These are phyloP conservation scores for Ladona fulva DNA, from an alignment of 1,140 invertebrate genomes.

Conservation along the genomic window DNA sequence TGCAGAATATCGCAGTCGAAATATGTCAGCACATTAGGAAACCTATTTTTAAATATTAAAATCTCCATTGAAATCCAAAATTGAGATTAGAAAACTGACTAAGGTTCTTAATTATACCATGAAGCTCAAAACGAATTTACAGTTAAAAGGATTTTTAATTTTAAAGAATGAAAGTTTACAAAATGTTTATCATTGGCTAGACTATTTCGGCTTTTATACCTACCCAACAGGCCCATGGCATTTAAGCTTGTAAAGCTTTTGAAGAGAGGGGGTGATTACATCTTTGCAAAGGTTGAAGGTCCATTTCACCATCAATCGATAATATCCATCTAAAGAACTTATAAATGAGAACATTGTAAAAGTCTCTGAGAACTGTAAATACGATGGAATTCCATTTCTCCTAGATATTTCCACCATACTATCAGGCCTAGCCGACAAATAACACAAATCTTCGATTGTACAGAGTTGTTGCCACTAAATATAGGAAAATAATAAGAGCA, in stretches of 20 bases:
- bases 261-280: constrained; percentile 63
- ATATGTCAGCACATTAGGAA: too few species aligned
- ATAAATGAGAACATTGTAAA: constrained; percentile 66
- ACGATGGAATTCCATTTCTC: constrained; percentile 66
- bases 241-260: constrained; percentile 58
- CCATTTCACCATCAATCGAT: constrained; percentile 78
- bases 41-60: too few species aligned
- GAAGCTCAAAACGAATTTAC: too few species aligned
- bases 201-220: constrained; percentile 25
- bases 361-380: constrained; percentile 55
- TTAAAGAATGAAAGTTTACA: too few species aligned
- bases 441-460: constrained; percentile 72
- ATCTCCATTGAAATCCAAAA: too few species aligned
- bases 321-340: constrained; percentile 77
- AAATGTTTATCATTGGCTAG: too few species aligned
- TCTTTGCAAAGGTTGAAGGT: constrained; percentile 80
- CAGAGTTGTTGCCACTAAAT: constrained; percentile 62
- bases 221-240: constrained; percentile 84
- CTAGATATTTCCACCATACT: constrained; percentile 65
- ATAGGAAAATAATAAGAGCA: too few species aligned
- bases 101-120: too few species aligned
- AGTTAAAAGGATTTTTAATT: too few species aligned
- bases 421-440: constrained; percentile 58
- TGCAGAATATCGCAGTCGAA: too few species aligned
- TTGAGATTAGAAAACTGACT: too few species aligned